Conservation (phyloP, 2,113 vertebrate genomes). For the Carollia perspicillata region DNA sequence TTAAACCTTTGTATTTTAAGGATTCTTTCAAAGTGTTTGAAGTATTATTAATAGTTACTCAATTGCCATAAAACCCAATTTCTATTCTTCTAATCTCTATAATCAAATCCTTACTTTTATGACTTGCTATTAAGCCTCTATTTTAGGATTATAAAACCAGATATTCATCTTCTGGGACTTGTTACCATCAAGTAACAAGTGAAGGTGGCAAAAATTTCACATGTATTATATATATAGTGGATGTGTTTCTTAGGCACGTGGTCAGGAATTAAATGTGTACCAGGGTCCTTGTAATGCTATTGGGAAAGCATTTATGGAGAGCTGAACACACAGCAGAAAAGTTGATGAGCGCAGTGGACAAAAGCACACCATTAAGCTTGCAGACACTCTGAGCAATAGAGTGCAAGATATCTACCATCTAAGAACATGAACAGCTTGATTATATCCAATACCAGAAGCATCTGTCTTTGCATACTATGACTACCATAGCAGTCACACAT, state of each 20-base stretch:
- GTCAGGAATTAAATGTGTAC: conserved; percentile 4
- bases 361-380: background rate
- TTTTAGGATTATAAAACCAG: conserved; percentile 56
- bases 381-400: background rate
- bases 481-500: background rate
- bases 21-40: conserved; percentile 58
- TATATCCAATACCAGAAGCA: background rate
- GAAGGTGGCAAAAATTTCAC: background rate
- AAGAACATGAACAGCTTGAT: background rate
- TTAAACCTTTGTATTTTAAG: conserved; percentile 68
- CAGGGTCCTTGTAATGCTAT: background rate
- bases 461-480: background rate
- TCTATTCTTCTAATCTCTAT: conserved; percentile 67
- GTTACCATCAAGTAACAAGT: conserved; percentile 24
- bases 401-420: background rate
- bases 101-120: conserved; percentile 70
- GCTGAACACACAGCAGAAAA: background rate
- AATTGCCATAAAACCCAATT: conserved; percentile 63
- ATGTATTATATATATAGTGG: background rate
- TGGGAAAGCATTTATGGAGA: background rate
- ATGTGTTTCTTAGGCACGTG: background rate
- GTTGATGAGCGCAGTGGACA: background rate
- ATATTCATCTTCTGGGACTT: conserved; percentile 44
- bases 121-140: conserved; percentile 53
- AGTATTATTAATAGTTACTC: conserved; percentile 68